These are phyloP conservation scores for Lagria hirta DNA, from an alignment of 2,888 invertebrate species.

Conservation along the genomic window DNA sequence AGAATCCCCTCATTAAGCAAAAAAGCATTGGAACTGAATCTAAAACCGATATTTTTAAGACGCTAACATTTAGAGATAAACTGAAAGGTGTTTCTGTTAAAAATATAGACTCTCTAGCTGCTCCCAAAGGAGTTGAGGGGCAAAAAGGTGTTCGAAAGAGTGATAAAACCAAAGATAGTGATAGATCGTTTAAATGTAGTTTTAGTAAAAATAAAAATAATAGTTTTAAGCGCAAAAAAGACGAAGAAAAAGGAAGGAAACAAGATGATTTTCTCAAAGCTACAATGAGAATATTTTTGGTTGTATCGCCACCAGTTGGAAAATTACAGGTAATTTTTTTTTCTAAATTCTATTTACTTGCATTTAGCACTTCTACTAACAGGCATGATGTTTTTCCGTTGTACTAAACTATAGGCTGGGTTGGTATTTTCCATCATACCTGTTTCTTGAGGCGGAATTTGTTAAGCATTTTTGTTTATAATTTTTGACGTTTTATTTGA, in stretches of 20 bases:
- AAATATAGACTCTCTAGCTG: constrained; percentile 40
- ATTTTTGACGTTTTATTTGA: too few species aligned
- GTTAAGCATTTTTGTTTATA: too few species aligned
- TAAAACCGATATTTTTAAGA: constrained; percentile 41
- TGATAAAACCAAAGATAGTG: constrained; percentile 45
- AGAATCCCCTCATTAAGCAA: constrained; percentile 52
- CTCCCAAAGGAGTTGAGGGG: constrained; percentile 32
- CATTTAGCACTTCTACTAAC: too few species aligned
- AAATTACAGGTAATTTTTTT: constrained; percentile 56
- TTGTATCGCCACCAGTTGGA: constrained; percentile 69
- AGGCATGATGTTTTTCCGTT: too few species aligned
- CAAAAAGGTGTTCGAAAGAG: constrained; percentile 51
- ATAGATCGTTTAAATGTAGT: constrained; percentile 43
- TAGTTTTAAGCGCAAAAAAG: constrained; percentile 3
- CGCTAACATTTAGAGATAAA: constrained; percentile 47
- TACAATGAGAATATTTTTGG: constrained; percentile 73
- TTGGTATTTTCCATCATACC: too few species aligned
- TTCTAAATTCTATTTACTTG: not conserved
- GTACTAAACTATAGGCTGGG: too few species aligned
- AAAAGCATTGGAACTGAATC: constrained; percentile 45
- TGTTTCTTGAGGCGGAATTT: too few species aligned
- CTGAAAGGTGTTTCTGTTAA: constrained; percentile 44
- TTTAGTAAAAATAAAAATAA: constrained; percentile 40
- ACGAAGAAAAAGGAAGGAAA: constrained; percentile 47
- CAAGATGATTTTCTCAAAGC: constrained; percentile 71